Base-by-base conservation (phyloP, 1,140 invertebrate genomes). In the Trinorchestia longiramus region DNA sequence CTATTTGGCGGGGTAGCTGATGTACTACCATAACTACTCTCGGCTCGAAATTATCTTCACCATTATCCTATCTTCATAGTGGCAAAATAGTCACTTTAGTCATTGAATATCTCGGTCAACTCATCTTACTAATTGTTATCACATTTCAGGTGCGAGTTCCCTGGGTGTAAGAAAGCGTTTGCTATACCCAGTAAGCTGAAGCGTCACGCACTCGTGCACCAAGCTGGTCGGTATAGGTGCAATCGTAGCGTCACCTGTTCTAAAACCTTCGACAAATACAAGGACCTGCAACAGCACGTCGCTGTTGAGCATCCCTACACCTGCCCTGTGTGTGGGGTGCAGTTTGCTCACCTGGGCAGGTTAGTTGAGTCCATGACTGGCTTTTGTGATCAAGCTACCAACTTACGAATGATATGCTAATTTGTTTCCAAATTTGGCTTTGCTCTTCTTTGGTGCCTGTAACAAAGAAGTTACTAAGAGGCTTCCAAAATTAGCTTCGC, bases 131-230 rank as follows among this genome's bases (percentile, higher is more conserved):
- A 3, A 41, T 40, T 36, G 28, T 19, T 19, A 53, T 19, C 47
- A 19, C 47, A 53, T 57, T 53, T 47, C 43, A 96, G 96, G 95
- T 96, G 96, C 53, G 94, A 96, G 40, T 77, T 42, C 44, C 96
- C 96, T 41, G 96, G 96, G 41, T 96, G 96, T 45, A 95, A 95
- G 28, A 90, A 45, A 42, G 95, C 57, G 41, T 96, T 95, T 45
- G 36, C 44, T 17, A 43, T 95, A 42, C 96, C 96, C 62, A 96
- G 96, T 44, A 87, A 87, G 36, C 95, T 96, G 91, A 95, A 96
- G 57, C 87, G 96, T 19, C 96, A 96, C 62, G 23, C 53, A 41
- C 95, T 57, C 43, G 44, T 47, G 77, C 96, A 96, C 53, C 57
- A 91, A 53, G 88, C 94, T 43, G 95, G 92, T 42, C 43, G 96